A percentile compares a stretch with the other conserved stretches of the same genome.
Evolutionary conservation across 2,888 invertebrate genomes (phyloP).

Genomic region (Esperia sulphurella): DNA sequence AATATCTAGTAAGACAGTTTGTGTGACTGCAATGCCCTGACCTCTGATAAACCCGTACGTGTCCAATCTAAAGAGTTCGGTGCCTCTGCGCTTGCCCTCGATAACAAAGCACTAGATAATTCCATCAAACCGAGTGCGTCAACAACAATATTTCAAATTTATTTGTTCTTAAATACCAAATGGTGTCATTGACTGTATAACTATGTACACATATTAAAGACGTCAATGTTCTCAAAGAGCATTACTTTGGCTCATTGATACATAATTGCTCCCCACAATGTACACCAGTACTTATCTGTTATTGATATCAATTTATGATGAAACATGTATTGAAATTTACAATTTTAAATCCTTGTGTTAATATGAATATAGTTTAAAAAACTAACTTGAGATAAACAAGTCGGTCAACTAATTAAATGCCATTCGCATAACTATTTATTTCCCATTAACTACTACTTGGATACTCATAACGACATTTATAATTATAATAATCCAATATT

Average conservation of each 20-base stretch:
- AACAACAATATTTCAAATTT: conserved; percentile 12
- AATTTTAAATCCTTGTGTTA: not conserved
- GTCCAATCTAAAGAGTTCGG: conserved; percentile 48
- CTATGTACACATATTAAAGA: conserved; percentile 1
- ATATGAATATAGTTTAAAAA: not conserved
- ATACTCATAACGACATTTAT: not conserved
- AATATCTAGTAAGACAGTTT: conserved; percentile 16
- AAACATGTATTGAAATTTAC: not conserved
- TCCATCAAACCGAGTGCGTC: conserved; percentile 14
- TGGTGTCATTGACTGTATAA: conserved; percentile 35
- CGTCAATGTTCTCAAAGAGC: not conserved
- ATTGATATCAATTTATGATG: not conserved
- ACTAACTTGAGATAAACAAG: conserved; percentile 3
- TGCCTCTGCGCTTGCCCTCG: conserved; percentile 40
- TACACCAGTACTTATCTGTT: too few species aligned
- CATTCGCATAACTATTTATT: not conserved
- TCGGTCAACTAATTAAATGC: not conserved
- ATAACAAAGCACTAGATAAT: conserved; percentile 42
- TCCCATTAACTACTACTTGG: conserved; percentile 1
- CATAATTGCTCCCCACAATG: too few species aligned
- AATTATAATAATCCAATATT: conserved; percentile 5
- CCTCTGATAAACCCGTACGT: conserved; percentile 62
- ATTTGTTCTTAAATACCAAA: conserved; percentile 14
- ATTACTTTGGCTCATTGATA: too few species aligned
- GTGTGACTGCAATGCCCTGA: conserved; percentile 38